A percentile compares a stretch with the other conserved stretches of the same genome.
Evolutionary conservation across 1,140 invertebrate species (phyloP).

Genomic region (Heliconius melpomene): DNA sequence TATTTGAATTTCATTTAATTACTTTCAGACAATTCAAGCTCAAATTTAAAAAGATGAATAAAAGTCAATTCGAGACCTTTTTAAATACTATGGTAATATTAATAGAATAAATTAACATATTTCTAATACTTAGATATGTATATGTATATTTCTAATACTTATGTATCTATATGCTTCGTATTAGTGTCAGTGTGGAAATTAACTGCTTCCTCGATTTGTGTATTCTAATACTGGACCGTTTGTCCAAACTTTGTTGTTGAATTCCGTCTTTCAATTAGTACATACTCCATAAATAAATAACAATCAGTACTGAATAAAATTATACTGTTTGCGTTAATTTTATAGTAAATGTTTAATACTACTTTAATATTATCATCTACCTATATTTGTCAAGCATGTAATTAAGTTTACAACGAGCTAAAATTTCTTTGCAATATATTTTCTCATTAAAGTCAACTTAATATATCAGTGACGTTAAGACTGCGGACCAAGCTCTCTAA

Average conservation of each 20-base stretch:
- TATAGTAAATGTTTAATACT: neutral
- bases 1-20: neutral
- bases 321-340: too few species aligned
- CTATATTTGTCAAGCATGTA: constrained; percentile 22
- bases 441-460: constrained; percentile 32
- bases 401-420: constrained; percentile 12
- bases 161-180: too few species aligned
- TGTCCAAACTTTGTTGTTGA: too few species aligned
- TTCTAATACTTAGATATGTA: too few species aligned
- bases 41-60: neutral
- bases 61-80: neutral
- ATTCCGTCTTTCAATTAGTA: too few species aligned
- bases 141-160: too few species aligned
- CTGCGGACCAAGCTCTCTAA: constrained; percentile 20
- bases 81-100: neutral
- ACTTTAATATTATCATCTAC: neutral
- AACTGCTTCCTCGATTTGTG: too few species aligned
- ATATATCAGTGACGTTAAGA: constrained; percentile 25
- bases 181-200: too few species aligned
- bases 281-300: too few species aligned
- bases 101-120: neutral
- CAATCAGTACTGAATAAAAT: too few species aligned
- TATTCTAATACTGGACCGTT: too few species aligned
- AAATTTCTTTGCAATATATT: constrained; percentile 29
- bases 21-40: neutral